These are phyloP conservation scores for Hozukius guyotensis DNA, from an alignment of 2,797 vertebrate genomes.

Conservation along the genomic window DNA sequence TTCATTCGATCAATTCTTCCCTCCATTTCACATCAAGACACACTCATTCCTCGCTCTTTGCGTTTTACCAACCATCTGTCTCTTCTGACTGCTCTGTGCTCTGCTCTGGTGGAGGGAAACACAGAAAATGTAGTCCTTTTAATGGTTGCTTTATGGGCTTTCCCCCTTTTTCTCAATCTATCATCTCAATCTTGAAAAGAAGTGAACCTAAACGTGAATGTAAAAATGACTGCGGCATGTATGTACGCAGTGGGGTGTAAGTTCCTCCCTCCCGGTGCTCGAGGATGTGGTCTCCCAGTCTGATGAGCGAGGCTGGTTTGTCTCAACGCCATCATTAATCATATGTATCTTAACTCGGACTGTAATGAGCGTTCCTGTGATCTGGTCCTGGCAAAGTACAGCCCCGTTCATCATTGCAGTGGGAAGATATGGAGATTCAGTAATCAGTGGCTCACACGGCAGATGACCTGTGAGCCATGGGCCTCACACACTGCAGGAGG, in stretches of 20 bases:
- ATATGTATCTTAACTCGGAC: slow-evolving; percentile 31
- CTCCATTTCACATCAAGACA: slow-evolving; percentile 60
- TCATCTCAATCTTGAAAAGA: slow-evolving; percentile 45
- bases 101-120: slow-evolving; percentile 52
- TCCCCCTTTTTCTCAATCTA: slow-evolving; percentile 14
- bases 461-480: slow-evolving; percentile 32
- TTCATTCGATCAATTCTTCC: slow-evolving; percentile 46
- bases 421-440: slow-evolving; percentile 28
- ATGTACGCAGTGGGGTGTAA: background rate
- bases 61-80: slow-evolving; percentile 49
- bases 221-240: slow-evolving; percentile 19
- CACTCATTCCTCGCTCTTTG: slow-evolving; percentile 44
- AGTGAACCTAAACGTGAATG: background rate
- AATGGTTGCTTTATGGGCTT: slow-evolving; percentile 44
- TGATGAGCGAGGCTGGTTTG: slow-evolving; percentile 23
- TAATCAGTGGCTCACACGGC: slow-evolving; percentile 20
- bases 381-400: slow-evolving; percentile 19
- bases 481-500: slow-evolving; percentile 6
- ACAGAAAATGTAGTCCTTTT: slow-evolving; percentile 29
- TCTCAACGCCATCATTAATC: slow-evolving; percentile 45
- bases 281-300: slow-evolving; percentile 1
- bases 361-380: slow-evolving; percentile 42
- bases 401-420: slow-evolving; percentile 17
- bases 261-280: background rate
- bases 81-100: slow-evolving; percentile 44